Evolutionary conservation across 2,888 invertebrate genomes (phyloP).

Genomic region (Ophion obscuratus): DNA sequence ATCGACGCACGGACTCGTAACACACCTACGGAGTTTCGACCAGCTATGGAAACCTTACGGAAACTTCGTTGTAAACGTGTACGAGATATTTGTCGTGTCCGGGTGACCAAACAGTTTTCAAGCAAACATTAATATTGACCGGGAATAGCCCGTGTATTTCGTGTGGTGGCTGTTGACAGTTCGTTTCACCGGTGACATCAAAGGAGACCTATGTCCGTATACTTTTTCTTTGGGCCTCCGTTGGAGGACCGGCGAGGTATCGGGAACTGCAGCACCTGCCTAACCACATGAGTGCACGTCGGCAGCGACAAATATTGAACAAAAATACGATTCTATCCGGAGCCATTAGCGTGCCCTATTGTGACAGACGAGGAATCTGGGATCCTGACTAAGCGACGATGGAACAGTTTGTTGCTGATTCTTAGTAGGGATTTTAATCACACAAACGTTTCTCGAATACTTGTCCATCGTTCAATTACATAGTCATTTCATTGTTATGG

Average conservation of each 20-base stretch:
- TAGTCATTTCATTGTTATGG: background rate
- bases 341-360: constrained; percentile 54
- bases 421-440: background rate
- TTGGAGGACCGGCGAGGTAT: constrained; percentile 3
- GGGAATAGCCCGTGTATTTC: constrained; percentile 31
- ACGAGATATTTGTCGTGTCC: constrained; percentile 17
- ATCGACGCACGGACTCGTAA: constrained; percentile 7
- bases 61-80: constrained; percentile 1
- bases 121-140: constrained; percentile 56
- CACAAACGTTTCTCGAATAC: background rate
- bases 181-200: constrained; percentile 56
- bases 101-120: constrained; percentile 38
- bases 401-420: constrained; percentile 28
- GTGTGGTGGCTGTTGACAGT: constrained; percentile 26
- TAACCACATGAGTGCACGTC: constrained; percentile 57
- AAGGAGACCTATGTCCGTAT: constrained; percentile 44
- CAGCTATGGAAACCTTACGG: background rate
- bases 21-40: constrained; percentile 17
- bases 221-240: constrained; percentile 3
- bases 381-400: background rate
- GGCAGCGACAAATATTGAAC: constrained; percentile 55
- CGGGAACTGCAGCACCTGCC: constrained; percentile 51
- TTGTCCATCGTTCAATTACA: background rate
- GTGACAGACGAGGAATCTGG: constrained; percentile 37
- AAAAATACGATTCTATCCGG: constrained; percentile 56